Conservation (phyloP, 2,113 vertebrate genomes). For the Spea multiplicata region DNA sequence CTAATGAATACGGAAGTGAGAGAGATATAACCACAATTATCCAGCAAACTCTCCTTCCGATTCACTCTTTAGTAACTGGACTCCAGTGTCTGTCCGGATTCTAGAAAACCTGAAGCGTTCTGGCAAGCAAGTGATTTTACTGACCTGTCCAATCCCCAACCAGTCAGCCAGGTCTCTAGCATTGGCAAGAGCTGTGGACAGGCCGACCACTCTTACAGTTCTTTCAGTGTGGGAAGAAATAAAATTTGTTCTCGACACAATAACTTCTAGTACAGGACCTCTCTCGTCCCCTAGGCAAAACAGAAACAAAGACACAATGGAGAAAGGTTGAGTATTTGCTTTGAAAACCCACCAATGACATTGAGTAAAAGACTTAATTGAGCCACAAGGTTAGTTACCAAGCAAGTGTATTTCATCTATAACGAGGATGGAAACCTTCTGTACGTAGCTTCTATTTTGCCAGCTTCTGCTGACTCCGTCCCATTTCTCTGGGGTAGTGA, state of each 20-base stretch:
- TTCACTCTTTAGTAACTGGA: no score
- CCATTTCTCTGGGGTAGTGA: constrained; percentile 98
- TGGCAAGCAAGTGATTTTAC: constrained; percentile 9
- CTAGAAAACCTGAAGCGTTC: no score
- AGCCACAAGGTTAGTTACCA: constrained; percentile 64
- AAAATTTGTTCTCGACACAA: constrained; percentile 97
- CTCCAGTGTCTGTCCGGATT: no score
- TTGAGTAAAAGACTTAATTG: constrained; percentile 1
- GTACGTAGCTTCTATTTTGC: constrained; percentile 96
- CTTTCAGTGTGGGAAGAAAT: constrained; percentile 96
- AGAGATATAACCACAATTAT: no score
- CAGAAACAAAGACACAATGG: constrained; percentile 37
- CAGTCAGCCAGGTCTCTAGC: constrained; percentile 96
- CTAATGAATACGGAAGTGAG: no score
- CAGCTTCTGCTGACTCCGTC: constrained; percentile 96
- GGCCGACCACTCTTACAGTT: constrained; percentile 86
- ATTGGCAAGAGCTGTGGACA: constrained; percentile 95
- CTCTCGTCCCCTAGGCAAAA: constrained; percentile 84
- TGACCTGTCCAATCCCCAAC: constrained; percentile 90
- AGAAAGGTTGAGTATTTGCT: constrained; percentile 27
- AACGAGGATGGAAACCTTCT: constrained; percentile 94
- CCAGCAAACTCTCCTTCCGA: no score
- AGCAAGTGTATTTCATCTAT: constrained; percentile 97
- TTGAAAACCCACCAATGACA: constrained; percentile 18
- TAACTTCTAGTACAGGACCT: constrained; percentile 95